These are phyloP conservation scores for Papio anubis DNA, from an alignment of 2,113 vertebrate species.

Conservation along the genomic window DNA sequence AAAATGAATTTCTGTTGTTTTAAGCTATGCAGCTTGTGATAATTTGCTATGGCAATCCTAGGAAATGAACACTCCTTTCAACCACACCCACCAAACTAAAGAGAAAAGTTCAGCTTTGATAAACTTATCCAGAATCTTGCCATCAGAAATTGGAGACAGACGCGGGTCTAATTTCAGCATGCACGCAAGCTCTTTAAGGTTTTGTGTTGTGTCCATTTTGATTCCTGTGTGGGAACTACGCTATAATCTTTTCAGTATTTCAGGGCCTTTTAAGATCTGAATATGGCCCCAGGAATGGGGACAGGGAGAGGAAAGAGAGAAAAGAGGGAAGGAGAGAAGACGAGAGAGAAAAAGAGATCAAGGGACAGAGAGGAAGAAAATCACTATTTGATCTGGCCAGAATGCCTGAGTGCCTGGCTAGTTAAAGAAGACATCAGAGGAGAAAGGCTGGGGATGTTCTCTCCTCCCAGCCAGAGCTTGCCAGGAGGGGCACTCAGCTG, in stretches of 20 bases:
- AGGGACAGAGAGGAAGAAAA: not conserved
- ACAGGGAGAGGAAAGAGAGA: not conserved
- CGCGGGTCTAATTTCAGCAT: not conserved
- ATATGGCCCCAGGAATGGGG: not conserved
- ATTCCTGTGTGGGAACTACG: not conserved
- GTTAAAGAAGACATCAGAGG: slow-evolving; percentile 10
- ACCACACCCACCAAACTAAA: not conserved
- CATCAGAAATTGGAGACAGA: not conserved
- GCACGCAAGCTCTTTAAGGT: not conserved
- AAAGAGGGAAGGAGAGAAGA: not conserved
- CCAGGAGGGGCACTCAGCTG: not conserved
- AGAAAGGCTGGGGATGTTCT: not conserved
- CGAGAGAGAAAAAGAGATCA: not conserved
- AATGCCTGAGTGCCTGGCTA: not conserved
- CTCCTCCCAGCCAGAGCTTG: not conserved
- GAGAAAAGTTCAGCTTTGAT: not conserved
- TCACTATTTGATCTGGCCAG: not conserved
- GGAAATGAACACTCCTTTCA: not conserved
- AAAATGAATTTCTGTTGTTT: not conserved
- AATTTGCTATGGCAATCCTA: too few relatives aligned
- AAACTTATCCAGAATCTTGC: not conserved
- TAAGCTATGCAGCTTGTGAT: too few relatives aligned
- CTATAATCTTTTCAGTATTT: not conserved
- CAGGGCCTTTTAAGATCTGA: not conserved
- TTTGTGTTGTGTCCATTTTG: not conserved